Evolutionary conservation across 2,113 vertebrate genomes (phyloP).

Genomic region (Ranitomeya imitator): DNA sequence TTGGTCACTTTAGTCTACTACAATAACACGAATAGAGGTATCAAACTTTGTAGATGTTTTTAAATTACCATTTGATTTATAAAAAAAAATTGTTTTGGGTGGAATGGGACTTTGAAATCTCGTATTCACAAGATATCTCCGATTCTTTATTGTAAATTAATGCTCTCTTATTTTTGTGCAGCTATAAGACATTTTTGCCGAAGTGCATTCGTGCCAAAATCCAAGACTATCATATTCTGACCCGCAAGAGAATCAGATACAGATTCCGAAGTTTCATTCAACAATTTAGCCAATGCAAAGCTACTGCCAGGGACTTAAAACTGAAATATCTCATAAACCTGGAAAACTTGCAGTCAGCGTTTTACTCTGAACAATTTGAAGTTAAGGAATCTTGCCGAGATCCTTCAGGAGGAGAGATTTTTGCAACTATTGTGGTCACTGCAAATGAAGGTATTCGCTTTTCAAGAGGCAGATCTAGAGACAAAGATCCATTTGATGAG

Average conservation of each 20-base stretch:
- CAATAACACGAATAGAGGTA: too few species aligned
- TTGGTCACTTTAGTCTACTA: too few species aligned
- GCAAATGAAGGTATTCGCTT: conserved; percentile 92
- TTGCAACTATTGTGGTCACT: conserved; percentile 86
- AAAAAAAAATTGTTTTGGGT: too few species aligned
- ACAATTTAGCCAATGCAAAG: conserved; percentile 90
- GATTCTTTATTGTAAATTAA: not conserved
- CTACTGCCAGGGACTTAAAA: conserved; percentile 87
- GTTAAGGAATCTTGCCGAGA: conserved; percentile 82
- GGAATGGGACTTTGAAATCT: not conserved
- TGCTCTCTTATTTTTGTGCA: conserved; percentile 66
- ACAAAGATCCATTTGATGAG: conserved; percentile 71
- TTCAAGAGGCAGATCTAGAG: conserved; percentile 76
- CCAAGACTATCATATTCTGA: conserved; percentile 92
- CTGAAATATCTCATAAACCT: conserved; percentile 96
- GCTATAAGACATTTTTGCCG: conserved; percentile 95
- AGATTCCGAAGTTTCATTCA: conserved; percentile 93
- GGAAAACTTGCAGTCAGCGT: conserved; percentile 86
- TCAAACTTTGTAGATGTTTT: too few species aligned
- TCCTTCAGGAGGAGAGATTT: conserved; percentile 74
- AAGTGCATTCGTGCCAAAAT: conserved; percentile 84
- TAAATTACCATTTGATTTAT: too few species aligned
- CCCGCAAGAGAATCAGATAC: conserved; percentile 92
- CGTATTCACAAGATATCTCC: not conserved
- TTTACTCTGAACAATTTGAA: conserved; percentile 89